Base-by-base conservation (phyloP, 1,140 invertebrate species). In the Heterodera carotae region DNA sequence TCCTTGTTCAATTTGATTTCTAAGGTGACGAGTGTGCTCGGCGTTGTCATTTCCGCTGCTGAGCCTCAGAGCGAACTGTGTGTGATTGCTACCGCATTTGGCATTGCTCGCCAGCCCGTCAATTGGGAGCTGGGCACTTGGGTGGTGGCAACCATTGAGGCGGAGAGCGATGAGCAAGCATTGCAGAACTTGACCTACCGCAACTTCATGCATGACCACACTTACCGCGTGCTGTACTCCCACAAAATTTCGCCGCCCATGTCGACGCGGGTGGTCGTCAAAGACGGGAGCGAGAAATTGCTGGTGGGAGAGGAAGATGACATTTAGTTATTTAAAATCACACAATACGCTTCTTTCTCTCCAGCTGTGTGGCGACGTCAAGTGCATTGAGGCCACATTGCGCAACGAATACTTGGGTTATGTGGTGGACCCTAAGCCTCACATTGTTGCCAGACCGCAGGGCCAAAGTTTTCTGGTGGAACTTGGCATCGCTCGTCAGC, bases 211-310 rank as follows among this genome's bases (percentile, higher is more conserved):
- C 48, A 56, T 18, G 48, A 56, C 5, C 27, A 25, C 6, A 33
- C 69, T 8, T 71, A 43, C 36, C 48, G 48, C 33, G 39, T 71
- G 18, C 29, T 56, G 59, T 56, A 59, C 48, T 56, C 48, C 31
- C n/a, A 71, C 7, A 71, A 71, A 25, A 71, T 71, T 27, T 48
- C 48, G 4, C 69, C 69, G n/a, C 34, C 59, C 31, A 71, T 71
- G 69, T 71, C 69, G 33, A 71, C 69, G 8, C 69, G 69, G 31
- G 69, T 71, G 59, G n/a, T 71, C 34, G 25, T 22, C 18, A 33
- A 43, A 33, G 48, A 27, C 22, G 69, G 69, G 0, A 7, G 22
- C 7, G 34, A 71, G 18, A 39, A 43, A 53, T 39, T 71, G 69
- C 36, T 71, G 69, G 69, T 71, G 48, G n/a, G 22, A 56, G 10